Base-by-base conservation (phyloP, 2,888 invertebrate genomes). In the Keiferia lycopersicella region DNA sequence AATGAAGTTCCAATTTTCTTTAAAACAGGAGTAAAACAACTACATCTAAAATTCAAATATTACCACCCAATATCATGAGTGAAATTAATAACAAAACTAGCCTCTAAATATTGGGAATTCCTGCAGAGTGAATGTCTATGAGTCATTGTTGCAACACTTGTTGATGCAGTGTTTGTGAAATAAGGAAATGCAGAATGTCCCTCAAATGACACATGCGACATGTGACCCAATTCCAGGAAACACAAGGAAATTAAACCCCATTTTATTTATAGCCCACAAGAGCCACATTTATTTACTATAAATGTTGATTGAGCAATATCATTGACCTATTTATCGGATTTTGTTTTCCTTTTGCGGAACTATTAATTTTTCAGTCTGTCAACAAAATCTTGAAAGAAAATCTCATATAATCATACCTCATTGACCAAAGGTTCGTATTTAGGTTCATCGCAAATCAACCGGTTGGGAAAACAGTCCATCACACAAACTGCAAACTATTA, bases 381-480 rank as follows among this genome's bases (percentile, higher is more conserved):
- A 34, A 34, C 8, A n/a, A 45, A n/a, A 45, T n/a, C 14, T n/a
- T 45, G 16, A 45, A 45, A 18, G 16, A 10, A 16, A 16, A 18
- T 18, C 16, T n/a, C 18, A n/a, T n/a, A n/a, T n/a, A n/a, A n/a
- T n/a, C n/a, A n/a, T 61, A 79, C 80, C 79, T 83, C 81, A 64
- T 84, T 80, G 34, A 72, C 69, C 62, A 85, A 74, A 45, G 74
- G 78, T 34, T 74, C 76, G 76, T 85, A 86, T 76, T 71, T 73
- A 39, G 80, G 81, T 63, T 84, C 82, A 0, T 79, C 78, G 65
- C 74, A 75, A 81, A 81, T 66, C 80, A 81, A 65, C 77, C 76
- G 66, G 79, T 34, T 53, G 34, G 20, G 60, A 68, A 68, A 69
- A 39, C 68, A 71, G 53, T 66, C 63, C 63, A 66, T 66, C 18